phyloP scores from a whole-genome alignment of 2,113 vertebrate species.

The Lota lota region DNA sequence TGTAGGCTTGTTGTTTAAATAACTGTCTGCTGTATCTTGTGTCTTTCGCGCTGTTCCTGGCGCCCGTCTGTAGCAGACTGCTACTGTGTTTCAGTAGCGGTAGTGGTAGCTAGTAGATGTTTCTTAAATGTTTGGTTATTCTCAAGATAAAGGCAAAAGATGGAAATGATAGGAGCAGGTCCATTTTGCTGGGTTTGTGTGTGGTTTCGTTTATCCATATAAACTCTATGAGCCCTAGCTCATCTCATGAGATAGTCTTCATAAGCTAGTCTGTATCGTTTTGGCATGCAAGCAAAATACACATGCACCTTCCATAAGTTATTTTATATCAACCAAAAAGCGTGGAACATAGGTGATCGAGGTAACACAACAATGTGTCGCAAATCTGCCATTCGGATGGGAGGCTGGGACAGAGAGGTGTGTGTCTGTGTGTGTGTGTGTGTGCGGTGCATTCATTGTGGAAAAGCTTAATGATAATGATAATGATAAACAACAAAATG shows the following conservation, averaged over 20 bases:
- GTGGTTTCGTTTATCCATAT: slow-evolving; percentile 13
- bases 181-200: slow-evolving; percentile 6
- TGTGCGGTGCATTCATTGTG: neutral
- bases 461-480: slow-evolving; percentile 5
- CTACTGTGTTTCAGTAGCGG: no score
- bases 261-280: neutral
- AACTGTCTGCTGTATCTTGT: slow-evolving; percentile 17
- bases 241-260: slow-evolving; percentile 11
- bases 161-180: slow-evolving; percentile 18
- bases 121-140: slow-evolving; percentile 2
- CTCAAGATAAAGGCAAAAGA: neutral
- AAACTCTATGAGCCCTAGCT: neutral
- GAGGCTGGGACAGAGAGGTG: neutral
- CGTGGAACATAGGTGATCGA: slow-evolving; percentile 25
- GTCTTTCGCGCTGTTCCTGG: neutral
- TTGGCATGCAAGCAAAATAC: neutral
- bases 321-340: neutral
- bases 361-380: slow-evolving; percentile 48
- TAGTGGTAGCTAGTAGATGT: neutral
- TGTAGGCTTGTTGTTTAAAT: slow-evolving; percentile 16
- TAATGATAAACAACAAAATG: neutral
- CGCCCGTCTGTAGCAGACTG: neutral
- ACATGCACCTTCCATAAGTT: neutral
- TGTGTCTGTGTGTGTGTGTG: no score
- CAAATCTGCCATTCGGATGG: slow-evolving; percentile 40